Evolutionary conservation across 1,140 invertebrate genomes (phyloP), one percentile per base, ranked within the genome.

Genomic region (Brachionus koreanus): DNA sequence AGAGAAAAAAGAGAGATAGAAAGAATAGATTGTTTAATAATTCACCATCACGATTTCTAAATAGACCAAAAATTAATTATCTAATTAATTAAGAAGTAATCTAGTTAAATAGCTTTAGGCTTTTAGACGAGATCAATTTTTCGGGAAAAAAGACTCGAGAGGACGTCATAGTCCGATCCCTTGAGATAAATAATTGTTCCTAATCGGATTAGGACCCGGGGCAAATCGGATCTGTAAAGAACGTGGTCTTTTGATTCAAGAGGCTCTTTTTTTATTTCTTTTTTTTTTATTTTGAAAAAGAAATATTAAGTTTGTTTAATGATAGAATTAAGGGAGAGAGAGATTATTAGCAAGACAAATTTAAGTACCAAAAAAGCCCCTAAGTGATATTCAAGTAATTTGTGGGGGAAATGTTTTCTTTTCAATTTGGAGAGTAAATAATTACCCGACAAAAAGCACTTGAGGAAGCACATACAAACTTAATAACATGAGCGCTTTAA

Each of bases 401-500:
- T 19, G 6, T 19, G 29, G 19, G 65, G 65, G 37, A 69, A 69
- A 69, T 69, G 65, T 69, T 69, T 69, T 37, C 37, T 69, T 33
- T 65, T 65, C 33, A 33, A 33, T 65, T 65, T 65, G 16, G 29
- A 69, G 29, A 69, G 35, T 10, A 37, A 69, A 69, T 69, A 69
- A 69, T 69, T 37, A 69, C 65, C 19, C 65, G 16, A 69, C 33
- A 37, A 39, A 35, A 69, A 19, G 37, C 65, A 39, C 65, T 69
- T 69, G 63, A 65, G 19, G n/a, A 57, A 57, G 49, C 49, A 57
- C 49, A 57, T 57, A 65, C 63, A 65, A n/a, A n/a, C 63, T 65
- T 69, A 69, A 69, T 69, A 39, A 69, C 65, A 69, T 69, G 33
- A 69, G 65, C 37, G n/a, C 37, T 69, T 69, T 69, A 69, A 69